Evolutionary conservation across 2,888 invertebrate species (phyloP).

Genomic region (Calameuta idolon): DNA sequence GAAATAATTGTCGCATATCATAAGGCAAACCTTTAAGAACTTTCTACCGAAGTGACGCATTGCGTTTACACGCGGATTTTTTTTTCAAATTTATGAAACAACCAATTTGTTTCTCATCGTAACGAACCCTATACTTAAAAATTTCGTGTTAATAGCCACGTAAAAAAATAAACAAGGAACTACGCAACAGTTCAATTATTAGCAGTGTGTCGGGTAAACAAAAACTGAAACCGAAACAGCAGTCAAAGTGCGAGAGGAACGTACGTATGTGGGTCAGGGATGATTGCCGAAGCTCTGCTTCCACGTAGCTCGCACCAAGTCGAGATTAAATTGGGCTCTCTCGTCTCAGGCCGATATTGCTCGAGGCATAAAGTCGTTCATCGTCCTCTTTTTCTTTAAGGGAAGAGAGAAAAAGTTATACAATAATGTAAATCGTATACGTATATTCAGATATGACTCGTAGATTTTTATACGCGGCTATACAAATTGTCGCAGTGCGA

Average conservation of each 20-base stretch:
- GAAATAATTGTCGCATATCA: background rate
- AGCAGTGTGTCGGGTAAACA: background rate
- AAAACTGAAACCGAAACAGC: constrained; percentile 8
- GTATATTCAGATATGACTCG: background rate
- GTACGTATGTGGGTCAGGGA: constrained; percentile 22
- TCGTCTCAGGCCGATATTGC: background rate
- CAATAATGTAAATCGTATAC: background rate
- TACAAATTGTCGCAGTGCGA: background rate
- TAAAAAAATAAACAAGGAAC: background rate
- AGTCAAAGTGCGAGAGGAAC: constrained; percentile 5
- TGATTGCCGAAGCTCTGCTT: constrained; percentile 19
- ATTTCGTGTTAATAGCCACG: background rate
- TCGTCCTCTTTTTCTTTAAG: no score
- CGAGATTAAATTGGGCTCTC: constrained; percentile 18
- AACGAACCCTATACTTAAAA: background rate
- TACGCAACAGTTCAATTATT: background rate
- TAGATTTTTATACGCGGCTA: background rate
- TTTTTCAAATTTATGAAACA: background rate
- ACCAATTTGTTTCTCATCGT: background rate
- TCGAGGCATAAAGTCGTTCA: background rate
- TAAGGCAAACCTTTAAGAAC: no score
- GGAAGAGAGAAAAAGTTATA: background rate
- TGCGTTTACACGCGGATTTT: background rate
- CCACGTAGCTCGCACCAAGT: constrained; percentile 13
- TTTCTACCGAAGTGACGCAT: background rate